Percentiles rank a stretch among this genome's conserved stretches.
Conservation (phyloP, 2,888 invertebrate genomes). For the Xestia xanthographa region DNA sequence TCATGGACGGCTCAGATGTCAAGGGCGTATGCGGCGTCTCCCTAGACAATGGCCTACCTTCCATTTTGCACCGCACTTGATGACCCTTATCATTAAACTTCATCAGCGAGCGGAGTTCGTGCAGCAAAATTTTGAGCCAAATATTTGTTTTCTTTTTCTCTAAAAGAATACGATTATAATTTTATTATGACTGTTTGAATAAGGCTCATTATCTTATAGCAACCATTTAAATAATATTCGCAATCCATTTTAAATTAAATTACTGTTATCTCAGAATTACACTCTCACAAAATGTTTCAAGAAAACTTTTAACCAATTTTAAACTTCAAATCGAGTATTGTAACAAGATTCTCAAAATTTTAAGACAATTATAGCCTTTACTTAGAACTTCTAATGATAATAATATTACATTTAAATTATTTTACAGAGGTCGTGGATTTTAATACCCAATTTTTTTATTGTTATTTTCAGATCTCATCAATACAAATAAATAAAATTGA, state of each 20-base stretch:
- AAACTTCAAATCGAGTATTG: constrained; percentile 44
- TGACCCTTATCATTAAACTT: not conserved
- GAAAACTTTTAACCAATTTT: constrained; percentile 42
- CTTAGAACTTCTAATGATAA: constrained; percentile 29
- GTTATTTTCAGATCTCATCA: not conserved
- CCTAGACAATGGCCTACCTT: not conserved
- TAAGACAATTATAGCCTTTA: constrained; percentile 7
- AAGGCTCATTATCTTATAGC: not conserved
- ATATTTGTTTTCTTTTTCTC: not conserved
- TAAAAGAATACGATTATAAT: not conserved
- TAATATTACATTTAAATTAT: constrained; percentile 22
- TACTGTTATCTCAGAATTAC: constrained; percentile 24
- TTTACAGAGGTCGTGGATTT: constrained; percentile 1
- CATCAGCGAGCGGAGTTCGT: not conserved
- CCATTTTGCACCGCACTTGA: not conserved
- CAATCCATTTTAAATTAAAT: constrained; percentile 19
- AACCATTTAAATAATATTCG: not conserved
- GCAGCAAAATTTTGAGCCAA: not conserved
- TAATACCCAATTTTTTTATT: not conserved
- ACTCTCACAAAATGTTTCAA: constrained; percentile 27
- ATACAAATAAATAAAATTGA: not conserved
- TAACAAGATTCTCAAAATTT: constrained; percentile 32
- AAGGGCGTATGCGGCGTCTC: too few relatives aligned
- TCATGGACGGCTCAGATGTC: too few relatives aligned
- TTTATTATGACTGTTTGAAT: not conserved